Base-by-base conservation (phyloP, 2,888 invertebrate species). In the Mesoligia furuncula region DNA sequence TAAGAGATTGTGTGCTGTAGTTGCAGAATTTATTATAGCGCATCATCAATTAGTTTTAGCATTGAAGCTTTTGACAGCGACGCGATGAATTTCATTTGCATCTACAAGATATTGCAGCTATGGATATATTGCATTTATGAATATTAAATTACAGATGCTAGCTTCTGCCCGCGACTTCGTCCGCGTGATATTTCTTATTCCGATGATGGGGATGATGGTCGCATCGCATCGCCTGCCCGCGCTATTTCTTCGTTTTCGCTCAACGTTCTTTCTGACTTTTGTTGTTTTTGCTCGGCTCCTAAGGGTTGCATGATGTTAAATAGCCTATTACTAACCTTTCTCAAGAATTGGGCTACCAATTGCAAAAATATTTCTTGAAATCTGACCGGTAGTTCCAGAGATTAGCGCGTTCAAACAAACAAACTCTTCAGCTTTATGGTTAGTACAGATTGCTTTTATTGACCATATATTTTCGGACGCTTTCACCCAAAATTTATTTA, bases 31-130 rank as follows among this genome's bases (percentile, higher is more conserved):
- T 62, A 67, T 39, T n/a, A 69, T 15, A 68, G 27, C 24, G 61
- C 36, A 73, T 78, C 82, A 75, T 82, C 64, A 75, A 81, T 82
- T 71, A 57, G 74, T 57, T 74, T 51, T 48, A 73, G 31, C 59
- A 66, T 67, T 77, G 45, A 75, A 73, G n/a, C 59, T 42, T 73
- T 73, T 73, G 57, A 68, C 65, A 74, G 48, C 62, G 36, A 70
- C 42, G 54, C 69, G 72, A 68, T 64, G n/a, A 77, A 69, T 75
- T 70, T 59, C 20, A 75, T 85, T 77, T 74, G 65, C 64, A 75
- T 75, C 45, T 27, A n/a, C 0, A 73, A 62, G 69, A n/a, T 31
- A 75, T 31, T 77, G 74, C 71, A 65, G n/a, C 17, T 80, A 62
- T 75, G 69, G 20, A 24, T 68, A 24, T 42, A 54, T 51, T 24